These are phyloP conservation scores for Crematogaster levior DNA, from an alignment of 2,888 invertebrate species.

Conservation along the genomic window DNA sequence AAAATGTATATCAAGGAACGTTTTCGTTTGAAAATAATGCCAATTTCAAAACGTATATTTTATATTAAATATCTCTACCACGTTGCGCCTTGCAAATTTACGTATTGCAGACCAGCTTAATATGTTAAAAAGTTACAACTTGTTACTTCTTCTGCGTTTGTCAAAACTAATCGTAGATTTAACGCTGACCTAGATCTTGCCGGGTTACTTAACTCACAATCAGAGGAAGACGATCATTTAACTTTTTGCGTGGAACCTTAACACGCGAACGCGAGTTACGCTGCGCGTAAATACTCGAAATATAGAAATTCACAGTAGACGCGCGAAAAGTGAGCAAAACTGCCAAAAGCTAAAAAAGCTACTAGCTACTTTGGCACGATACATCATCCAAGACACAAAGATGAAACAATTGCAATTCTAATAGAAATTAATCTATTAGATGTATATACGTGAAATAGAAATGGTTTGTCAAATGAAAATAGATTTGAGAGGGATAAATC, in stretches of 20 bases:
- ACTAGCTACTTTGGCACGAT: too few species aligned
- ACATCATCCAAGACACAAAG: background rate
- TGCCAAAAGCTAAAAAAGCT: background rate
- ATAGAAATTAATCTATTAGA: background rate
- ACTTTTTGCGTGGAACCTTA: constrained; percentile 63
- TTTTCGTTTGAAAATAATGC: too few species aligned
- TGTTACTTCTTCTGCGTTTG: constrained; percentile 56
- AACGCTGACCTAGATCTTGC: constrained; percentile 63
- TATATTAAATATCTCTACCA: background rate
- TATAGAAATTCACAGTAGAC: background rate
- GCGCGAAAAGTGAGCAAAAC: background rate
- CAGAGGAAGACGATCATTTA: constrained; percentile 71
- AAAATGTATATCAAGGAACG: background rate
- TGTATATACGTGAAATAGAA: too few species aligned
- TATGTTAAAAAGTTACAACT: background rate
- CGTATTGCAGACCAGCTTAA: background rate
- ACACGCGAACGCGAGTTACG: constrained; percentile 20
- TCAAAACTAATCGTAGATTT: constrained; percentile 69
- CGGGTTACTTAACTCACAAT: constrained; percentile 52
- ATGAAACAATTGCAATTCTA: background rate
- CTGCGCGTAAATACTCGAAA: constrained; percentile 11
- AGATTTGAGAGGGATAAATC: background rate
- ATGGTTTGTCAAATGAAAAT: background rate
- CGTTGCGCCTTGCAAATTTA: background rate
- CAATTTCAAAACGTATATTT: background rate